Evolutionary conservation across 2,113 vertebrate species (phyloP).

Genomic region (Elephas maximus): DNA sequence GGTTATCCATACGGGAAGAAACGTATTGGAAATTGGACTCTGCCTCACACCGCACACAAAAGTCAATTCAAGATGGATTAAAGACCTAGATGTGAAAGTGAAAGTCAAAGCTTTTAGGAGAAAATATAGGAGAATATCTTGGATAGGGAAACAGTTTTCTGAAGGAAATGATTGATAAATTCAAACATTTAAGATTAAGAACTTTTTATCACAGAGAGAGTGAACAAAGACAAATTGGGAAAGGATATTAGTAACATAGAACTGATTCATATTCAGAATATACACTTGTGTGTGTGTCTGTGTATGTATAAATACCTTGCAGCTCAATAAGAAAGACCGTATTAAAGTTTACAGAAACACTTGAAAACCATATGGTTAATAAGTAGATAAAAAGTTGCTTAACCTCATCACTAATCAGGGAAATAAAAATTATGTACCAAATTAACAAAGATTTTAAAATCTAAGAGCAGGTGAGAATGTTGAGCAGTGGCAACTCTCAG

Average conservation of each 20-base stretch:
- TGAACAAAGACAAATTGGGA: neutral
- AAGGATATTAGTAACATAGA: neutral
- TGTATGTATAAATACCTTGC: neutral
- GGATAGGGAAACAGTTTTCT: neutral
- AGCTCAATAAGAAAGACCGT: neutral
- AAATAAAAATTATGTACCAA: neutral
- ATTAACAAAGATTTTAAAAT: neutral
- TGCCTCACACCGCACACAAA: neutral
- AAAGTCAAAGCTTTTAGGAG: neutral
- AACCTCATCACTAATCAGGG: neutral
- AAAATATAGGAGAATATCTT: neutral
- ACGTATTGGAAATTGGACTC: neutral
- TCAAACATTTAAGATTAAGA: neutral
- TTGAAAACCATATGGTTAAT: constrained; percentile 5
- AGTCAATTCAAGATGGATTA: neutral
- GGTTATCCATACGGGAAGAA: neutral
- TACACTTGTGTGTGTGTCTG: neutral
- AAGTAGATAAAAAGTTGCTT: neutral
- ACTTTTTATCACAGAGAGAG: constrained; percentile 23
- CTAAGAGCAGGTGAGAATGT: neutral
- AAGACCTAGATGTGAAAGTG: neutral
- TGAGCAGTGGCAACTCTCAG: neutral
- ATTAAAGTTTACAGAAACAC: neutral
- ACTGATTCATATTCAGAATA: neutral
- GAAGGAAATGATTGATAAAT: neutral